These are phyloP conservation scores for Heterochromis multidens DNA, from an alignment of 2,113 vertebrate species.

Conservation along the genomic window DNA sequence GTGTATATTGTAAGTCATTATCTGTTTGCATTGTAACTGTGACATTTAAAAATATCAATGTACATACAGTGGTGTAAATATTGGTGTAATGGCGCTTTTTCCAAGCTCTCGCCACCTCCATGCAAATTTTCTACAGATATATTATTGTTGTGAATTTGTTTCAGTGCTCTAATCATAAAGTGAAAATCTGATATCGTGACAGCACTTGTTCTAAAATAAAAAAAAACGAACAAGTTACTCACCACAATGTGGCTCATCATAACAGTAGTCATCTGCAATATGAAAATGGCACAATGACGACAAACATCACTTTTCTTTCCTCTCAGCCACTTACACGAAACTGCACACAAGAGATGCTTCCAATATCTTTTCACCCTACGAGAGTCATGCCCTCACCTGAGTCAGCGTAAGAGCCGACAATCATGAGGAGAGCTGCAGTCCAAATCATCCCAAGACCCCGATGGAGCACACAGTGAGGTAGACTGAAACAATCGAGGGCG, in stretches of 20 bases:
- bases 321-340: neutral
- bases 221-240: slow-evolving; percentile 20
- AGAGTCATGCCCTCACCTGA: slow-evolving; percentile 50
- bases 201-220: neutral
- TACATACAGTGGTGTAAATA: neutral
- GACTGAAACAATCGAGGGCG: neutral
- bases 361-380: neutral
- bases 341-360: neutral
- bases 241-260: slow-evolving; percentile 69
- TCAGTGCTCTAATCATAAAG: neutral
- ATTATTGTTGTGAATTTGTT: neutral
- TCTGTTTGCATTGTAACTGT: neutral
- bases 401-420: neutral
- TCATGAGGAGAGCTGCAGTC: slow-evolving; percentile 28
- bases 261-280: slow-evolving; percentile 71
- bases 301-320: neutral
- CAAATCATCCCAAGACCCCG: slow-evolving; percentile 25
- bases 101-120: too few relatives aligned
- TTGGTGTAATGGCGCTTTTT: too few relatives aligned
- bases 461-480: slow-evolving; percentile 32
- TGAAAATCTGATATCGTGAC: neutral
- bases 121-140: neutral
- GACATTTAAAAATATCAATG: neutral
- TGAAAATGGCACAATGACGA: neutral
- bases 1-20: neutral